These are phyloP conservation scores for Scaptomyza pallida DNA, from an alignment of 1,140 invertebrate genomes.

Conservation along the genomic window DNA sequence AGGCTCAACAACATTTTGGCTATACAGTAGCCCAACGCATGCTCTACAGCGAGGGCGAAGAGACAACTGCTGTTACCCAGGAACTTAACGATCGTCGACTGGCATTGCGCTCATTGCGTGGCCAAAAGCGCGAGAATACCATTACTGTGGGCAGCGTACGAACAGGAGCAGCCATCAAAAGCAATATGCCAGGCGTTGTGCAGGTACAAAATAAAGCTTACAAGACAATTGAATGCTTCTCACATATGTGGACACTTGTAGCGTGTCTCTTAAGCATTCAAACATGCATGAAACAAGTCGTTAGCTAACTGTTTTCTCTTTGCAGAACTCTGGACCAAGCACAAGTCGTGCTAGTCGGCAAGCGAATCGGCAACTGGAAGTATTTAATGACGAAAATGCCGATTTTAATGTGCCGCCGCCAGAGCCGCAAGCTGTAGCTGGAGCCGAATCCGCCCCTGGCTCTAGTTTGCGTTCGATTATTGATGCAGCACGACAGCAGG, in stretches of 20 bases:
- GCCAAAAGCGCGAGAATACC: slow-evolving; percentile 85
- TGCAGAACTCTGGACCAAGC: slow-evolving; percentile 40
- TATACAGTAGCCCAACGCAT: slow-evolving; percentile 86
- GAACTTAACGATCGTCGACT: slow-evolving; percentile 87
- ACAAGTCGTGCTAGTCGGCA: slow-evolving; percentile 46
- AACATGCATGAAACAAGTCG: too few species aligned
- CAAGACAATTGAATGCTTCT: background rate
- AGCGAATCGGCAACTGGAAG: slow-evolving; percentile 52
- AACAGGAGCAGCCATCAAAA: slow-evolving; percentile 83
- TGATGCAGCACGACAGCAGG: slow-evolving; percentile 85
- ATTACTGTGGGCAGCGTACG: slow-evolving; percentile 85
- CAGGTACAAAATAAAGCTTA: slow-evolving; percentile 56
- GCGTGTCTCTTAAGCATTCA: too few species aligned
- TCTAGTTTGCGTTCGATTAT: slow-evolving; percentile 85
- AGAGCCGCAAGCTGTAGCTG: slow-evolving; percentile 1
- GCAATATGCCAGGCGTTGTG: slow-evolving; percentile 66
- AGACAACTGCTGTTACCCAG: slow-evolving; percentile 85
- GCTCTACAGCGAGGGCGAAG: slow-evolving; percentile 86
- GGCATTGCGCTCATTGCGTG: slow-evolving; percentile 88
- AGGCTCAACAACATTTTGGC: slow-evolving; percentile 89
- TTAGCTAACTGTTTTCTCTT: background rate
- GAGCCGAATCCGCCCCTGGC: background rate
- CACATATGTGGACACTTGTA: too few species aligned
- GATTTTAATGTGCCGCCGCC: slow-evolving; percentile 41
- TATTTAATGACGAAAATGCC: slow-evolving; percentile 77